phyloP scores from a whole-genome alignment of 2,797 vertebrate genomes.

The Oreochromis grahami region DNA sequence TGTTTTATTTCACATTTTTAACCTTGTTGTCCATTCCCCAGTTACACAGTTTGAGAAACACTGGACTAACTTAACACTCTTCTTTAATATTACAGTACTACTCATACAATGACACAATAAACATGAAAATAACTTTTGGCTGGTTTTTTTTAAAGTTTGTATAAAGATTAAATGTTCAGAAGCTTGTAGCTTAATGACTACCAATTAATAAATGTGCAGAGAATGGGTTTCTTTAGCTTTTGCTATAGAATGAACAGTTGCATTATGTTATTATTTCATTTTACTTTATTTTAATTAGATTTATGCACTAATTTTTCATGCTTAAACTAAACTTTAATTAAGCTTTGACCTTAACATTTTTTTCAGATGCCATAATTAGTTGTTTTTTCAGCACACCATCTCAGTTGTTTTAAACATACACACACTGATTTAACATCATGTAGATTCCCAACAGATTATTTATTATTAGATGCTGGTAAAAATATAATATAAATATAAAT shows the following conservation, averaged over 20 bases:
- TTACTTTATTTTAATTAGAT: background rate
- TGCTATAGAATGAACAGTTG: background rate
- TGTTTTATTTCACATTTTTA: background rate
- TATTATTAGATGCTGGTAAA: background rate
- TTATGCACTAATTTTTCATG: background rate
- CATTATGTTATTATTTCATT: background rate
- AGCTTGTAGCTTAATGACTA: background rate
- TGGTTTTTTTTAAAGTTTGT: fast-evolving
- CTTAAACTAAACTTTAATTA: background rate
- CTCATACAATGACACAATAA: background rate
- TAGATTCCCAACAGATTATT: background rate
- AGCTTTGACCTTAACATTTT: background rate
- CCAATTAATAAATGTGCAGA: background rate
- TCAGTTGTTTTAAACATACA: background rate
- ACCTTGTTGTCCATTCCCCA: background rate
- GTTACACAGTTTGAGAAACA: background rate
- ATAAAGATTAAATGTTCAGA: background rate
- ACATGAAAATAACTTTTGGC: background rate
- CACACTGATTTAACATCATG: background rate
- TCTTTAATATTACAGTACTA: background rate
- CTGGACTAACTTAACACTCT: background rate
- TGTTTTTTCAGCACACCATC: background rate
- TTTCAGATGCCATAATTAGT: background rate
- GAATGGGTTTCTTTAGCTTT: background rate
- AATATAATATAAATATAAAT: background rate